Base-by-base conservation (phyloP, 2,888 invertebrate genomes). In the Drosophila prolongata region DNA sequence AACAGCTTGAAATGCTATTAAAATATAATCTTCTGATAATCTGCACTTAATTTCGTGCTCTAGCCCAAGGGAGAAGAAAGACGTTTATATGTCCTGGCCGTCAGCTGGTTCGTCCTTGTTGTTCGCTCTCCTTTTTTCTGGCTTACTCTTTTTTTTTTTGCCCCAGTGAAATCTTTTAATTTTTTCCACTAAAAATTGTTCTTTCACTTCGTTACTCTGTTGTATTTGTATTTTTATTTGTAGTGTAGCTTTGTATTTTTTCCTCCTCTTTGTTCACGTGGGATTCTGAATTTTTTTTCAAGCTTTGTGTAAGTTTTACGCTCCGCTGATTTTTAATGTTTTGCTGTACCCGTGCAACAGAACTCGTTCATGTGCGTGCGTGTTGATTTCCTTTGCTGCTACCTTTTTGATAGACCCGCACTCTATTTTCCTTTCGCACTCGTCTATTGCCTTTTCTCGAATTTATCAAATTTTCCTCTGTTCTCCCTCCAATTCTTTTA, bases 1-100 rank as follows among this genome's bases (percentile, higher is more conserved):
- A 80, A 89, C 81, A 88, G 89, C 79, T 90, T 90, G 86, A 85
- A 89, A 87, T 88, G 76, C 79, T 87, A 81, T 89, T 90, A 89
- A 90, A 90, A 87, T 90, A 87, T 83, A 89, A 87, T 80, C 83
- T 89, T 76, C 89, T 82, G 87, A 89, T 89, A 89, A 90, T 87
- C 85, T 86, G 73, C 76, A 81, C 80, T 89, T 83, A 84, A 89
- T 89, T 85, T 90, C 76, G 78, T 83, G 75, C 89, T 85, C 60
- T 69, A 68, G 53, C 49, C 85, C 52, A 65, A 77, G 59, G 66
- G 42, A 59, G 49, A 59, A 52, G 40, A 19, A 58, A 53, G 71
- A 50, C 54, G 52, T 62, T 76, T 71, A 68, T 70, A 53, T 69
- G 71, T 69, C 64, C 53, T 64, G 57, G 86, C 71, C 84, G 70